Evolutionary conservation across 2,113 vertebrate genomes (phyloP), one percentile per base, ranked within the genome.

Genomic region (Myiopsitta monachus): DNA sequence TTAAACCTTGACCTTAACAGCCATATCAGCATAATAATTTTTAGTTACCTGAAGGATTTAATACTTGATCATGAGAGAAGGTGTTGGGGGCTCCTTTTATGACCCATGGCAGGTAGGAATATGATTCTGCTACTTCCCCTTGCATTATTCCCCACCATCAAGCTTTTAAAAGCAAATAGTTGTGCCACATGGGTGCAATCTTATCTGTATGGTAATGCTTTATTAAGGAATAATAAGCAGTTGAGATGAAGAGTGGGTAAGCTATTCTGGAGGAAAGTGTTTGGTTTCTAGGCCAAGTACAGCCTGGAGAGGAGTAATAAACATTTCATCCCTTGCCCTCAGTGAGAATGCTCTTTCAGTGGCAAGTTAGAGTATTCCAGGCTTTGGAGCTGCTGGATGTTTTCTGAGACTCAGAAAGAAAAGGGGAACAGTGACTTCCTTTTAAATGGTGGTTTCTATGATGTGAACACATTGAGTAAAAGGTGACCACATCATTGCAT

Each of bases 1-100:
- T 95, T 95, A 94, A 94, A 95, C 89, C 81, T 96, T 97, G 95
- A 97, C 90, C 93, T 96, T 76, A 96, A 90, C 91, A 96, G 72
- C 84, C 66, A 46, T 81, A 91, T 92, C 84, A 93, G 83, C 76
- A 86, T 92, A 92, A 97, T 94, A 83, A 91, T 91, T 89, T 97
- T 83, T 87, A 93, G 84, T 61, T 52, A 23, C 69, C 49, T 92
- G 94, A 93, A 96, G 87, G 94, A 95, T 96, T 96, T 95, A 93
- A 92, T 90, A 87, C 76, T 87, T 91, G 73, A 95, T 88, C 69
- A 87, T 5, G 10, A 74, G 19, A 73, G 78, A 84, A 92, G 94
- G 66, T 89, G 64, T 83, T 64, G 67, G 76, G 90, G 87, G 64
- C 87, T 95, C 54, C 75, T 93, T 95, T 96, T 95, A 94, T 94